Percentiles rank a stretch among this genome's conserved stretches.
Conservation (phyloP, 2,113 vertebrate genomes). For the Indicator maculatus region DNA sequence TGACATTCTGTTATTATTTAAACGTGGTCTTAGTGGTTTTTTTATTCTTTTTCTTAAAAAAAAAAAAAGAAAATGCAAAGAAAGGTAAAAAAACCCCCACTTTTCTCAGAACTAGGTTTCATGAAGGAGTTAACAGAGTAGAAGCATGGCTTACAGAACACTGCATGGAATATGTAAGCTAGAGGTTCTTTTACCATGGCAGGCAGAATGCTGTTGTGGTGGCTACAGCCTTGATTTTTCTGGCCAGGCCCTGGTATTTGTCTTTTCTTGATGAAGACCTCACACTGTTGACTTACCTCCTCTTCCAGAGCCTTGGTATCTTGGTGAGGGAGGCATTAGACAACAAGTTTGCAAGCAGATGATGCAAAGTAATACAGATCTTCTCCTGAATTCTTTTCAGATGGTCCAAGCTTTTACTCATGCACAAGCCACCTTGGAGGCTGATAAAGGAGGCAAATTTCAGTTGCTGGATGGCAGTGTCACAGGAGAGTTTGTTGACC, state of each 20-base stretch:
- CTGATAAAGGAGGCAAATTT: conserved; percentile 87
- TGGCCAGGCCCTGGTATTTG: not conserved
- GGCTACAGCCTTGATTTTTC: not conserved
- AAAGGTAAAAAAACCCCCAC: fast-evolving
- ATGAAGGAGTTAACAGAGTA: not conserved
- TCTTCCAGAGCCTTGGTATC: not conserved
- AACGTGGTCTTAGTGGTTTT: not conserved
- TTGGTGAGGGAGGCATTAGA: not conserved
- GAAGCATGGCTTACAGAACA: not conserved
- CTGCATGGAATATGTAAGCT: not conserved
- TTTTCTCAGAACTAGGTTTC: not conserved
- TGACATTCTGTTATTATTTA: not conserved
- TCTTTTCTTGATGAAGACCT: not conserved
- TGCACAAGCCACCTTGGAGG: conserved; percentile 83
- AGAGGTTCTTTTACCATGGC: not conserved
- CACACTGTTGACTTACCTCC: not conserved
- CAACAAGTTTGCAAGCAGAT: not conserved
- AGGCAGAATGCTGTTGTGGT: not conserved
- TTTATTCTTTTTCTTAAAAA: not conserved
- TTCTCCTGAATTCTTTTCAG: conserved; percentile 64
- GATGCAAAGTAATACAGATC: not conserved
- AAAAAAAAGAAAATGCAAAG: too few species aligned
- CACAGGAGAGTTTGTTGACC: conserved; percentile 86
- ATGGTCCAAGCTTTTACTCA: conserved; percentile 92
- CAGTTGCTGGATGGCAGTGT: conserved; percentile 87